phyloP scores from a whole-genome alignment of 2,888 invertebrate genomes.

The Diarsia brunnea region DNA sequence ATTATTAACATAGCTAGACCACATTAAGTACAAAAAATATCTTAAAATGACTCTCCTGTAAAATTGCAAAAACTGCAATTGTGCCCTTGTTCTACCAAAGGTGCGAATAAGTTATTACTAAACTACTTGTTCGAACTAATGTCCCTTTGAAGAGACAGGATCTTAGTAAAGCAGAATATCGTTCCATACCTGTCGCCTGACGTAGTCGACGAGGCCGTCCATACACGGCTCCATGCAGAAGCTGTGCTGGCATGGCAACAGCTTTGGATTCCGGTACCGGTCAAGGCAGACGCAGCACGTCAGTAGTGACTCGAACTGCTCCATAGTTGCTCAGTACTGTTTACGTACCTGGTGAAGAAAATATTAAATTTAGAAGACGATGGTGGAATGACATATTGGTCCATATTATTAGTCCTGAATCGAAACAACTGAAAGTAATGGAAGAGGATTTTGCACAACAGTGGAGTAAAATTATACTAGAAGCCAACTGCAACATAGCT shows the following conservation, averaged over 20 bases:
- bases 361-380: conserved; percentile 1
- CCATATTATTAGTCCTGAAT: background rate
- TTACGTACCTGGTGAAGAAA: conserved; percentile 82
- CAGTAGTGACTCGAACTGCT: conserved; percentile 99
- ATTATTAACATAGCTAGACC: too few species aligned
- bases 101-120: too few species aligned
- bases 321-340: conserved; percentile 91
- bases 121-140: background rate
- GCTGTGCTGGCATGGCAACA: conserved; percentile 99
- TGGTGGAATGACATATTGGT: background rate
- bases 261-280: conserved; percentile 99
- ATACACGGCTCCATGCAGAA: conserved; percentile 99
- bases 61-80: too few species aligned
- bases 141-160: background rate
- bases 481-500: background rate
- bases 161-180: background rate
- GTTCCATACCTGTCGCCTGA: conserved; percentile 94
- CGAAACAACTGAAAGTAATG: background rate
- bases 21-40: too few species aligned
- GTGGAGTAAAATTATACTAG: background rate
- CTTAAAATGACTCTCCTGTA: too few species aligned
- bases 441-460: background rate
- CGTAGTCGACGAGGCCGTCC: conserved; percentile 98
- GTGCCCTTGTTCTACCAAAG: too few species aligned
- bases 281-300: conserved; percentile 99